Evolutionary conservation across 2,113 vertebrate genomes (phyloP), one percentile per base, ranked within the genome.

Genomic region (Platysteira castanea): DNA sequence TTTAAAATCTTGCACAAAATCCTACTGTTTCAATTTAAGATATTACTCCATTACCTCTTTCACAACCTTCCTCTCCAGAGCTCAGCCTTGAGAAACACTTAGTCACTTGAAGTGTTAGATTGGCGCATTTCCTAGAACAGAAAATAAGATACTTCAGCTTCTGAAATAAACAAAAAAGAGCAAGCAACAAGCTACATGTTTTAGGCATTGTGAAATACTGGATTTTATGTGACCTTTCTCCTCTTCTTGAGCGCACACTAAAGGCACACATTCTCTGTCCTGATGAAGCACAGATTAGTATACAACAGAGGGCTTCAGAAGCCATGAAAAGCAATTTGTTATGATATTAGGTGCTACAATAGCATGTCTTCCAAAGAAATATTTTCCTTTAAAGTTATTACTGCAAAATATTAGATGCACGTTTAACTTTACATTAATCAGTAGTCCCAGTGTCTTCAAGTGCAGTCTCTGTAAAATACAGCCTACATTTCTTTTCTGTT

Each of bases 1-100:
- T 94, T 94, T 52, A 82, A 94, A 89, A 79, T 75, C 85, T 88
- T 82, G 22, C 28, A 74, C 46, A 77, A 95, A 97, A 86, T 73
- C 71, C 54, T 69, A 19, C 31, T 85, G 74, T 83, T 93, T 86
- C 54, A n/a, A 37, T 85, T 87, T 57, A 41, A 60, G 52, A 42
- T 60, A 52, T 68, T 82, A 56, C 44, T 79, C 47, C 78, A 71
- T 64, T 63, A 23, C 19, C 56, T 89, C 69, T 93, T 94, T 94
- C 90, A 83, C 44, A 88, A 88, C 49, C 30, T 57, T 53, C 33
- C 7, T 47, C 31, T 87, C 23, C 61, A 83, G 41, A 5, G 1
- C 54, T 89, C 86, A 83, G 78, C 87, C 90, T 76, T 65, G 54
- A 96, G 84, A 87, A 91, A 64, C 35, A 54, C 33, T 37, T 52